Evolutionary conservation across 2,888 invertebrate genomes (phyloP).

Genomic region (Cacoxenus indagator): DNA sequence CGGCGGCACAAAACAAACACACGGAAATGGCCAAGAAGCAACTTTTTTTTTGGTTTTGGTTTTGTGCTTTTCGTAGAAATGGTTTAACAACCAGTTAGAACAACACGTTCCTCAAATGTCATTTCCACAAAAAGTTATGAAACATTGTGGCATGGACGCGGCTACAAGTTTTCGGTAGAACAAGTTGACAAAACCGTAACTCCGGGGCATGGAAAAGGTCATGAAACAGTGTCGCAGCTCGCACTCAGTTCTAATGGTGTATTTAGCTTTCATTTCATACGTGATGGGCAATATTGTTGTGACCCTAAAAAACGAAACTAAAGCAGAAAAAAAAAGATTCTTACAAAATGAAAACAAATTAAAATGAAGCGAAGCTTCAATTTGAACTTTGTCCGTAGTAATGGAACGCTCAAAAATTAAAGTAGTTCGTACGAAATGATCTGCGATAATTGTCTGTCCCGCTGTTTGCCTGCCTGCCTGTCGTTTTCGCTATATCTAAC

Average conservation of each 20-base stretch:
- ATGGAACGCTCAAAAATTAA: not conserved
- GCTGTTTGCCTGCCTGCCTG: not conserved
- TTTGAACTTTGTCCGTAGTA: not conserved
- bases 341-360: not conserved
- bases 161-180: slow-evolving; percentile 15
- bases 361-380: not conserved
- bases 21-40: not conserved
- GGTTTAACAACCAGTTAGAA: slow-evolving; percentile 16
- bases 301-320: slow-evolving; percentile 1
- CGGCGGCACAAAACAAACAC: not conserved
- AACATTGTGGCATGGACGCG: not conserved
- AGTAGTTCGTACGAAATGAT: not conserved
- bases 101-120: slow-evolving; percentile 18
- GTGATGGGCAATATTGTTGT: not conserved
- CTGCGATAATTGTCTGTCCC: no score
- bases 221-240: slow-evolving; percentile 18
- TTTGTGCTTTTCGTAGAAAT: not conserved
- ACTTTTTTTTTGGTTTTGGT: not conserved
- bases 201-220: slow-evolving; percentile 58
- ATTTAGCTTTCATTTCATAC: slow-evolving; percentile 8
- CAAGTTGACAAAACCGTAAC: slow-evolving; percentile 52
- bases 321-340: not conserved
- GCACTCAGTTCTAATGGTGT: slow-evolving; percentile 4
- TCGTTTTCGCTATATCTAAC: not conserved
- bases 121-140: slow-evolving; percentile 17